Evolutionary conservation across 2,797 vertebrate genomes (phyloP).

Genomic region (Lophius americanus): DNA sequence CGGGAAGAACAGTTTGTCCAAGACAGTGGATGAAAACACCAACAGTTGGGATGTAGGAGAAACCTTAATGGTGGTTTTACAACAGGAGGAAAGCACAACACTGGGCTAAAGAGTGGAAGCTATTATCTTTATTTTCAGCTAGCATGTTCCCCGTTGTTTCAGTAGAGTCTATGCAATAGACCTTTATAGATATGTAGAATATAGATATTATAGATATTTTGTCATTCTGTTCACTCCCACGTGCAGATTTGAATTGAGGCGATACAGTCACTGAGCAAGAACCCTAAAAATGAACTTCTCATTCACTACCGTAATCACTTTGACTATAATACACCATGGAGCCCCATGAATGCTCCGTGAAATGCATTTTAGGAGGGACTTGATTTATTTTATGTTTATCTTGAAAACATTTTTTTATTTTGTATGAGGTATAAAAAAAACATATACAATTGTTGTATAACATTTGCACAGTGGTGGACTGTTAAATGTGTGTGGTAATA

Average conservation of each 20-base stretch:
- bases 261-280: not conserved
- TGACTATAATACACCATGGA: not conserved
- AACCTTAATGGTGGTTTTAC: not conserved
- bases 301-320: not conserved
- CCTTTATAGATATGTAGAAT: too few species aligned
- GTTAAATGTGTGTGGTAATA: conserved; percentile 18
- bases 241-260: not conserved
- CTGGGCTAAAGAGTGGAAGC: not conserved
- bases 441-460: conserved; percentile 18
- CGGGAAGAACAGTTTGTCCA: not conserved
- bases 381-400: too few species aligned
- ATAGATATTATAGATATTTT: not conserved
- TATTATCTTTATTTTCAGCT: not conserved
- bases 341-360: too few species aligned
- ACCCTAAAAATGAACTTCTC: not conserved
- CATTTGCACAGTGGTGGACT: conserved; percentile 23
- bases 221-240: not conserved
- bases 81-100: not conserved
- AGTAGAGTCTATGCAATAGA: not conserved
- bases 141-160: not conserved
- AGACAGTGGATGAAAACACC: not conserved
- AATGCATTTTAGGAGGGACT: too few species aligned
- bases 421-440: too few species aligned
- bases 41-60: not conserved
- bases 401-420: too few species aligned